These are phyloP conservation scores for Thereva nobilitata DNA, from an alignment of 2,888 invertebrate genomes.

Conservation along the genomic window DNA sequence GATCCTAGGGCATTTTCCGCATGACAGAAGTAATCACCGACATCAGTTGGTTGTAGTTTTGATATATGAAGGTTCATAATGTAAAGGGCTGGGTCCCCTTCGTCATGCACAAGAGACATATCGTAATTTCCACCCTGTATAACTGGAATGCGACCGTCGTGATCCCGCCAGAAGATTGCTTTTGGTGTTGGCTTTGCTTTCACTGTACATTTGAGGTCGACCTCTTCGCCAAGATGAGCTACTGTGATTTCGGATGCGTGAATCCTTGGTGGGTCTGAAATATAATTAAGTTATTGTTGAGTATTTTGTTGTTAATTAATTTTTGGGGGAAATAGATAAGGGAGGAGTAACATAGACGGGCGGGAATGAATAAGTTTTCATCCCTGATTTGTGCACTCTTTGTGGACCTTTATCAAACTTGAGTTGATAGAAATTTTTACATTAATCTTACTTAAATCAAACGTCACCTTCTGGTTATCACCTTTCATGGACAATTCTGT, in stretches of 20 bases:
- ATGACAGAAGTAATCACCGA: slow-evolving; percentile 82
- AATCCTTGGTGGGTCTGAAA: slow-evolving; percentile 73
- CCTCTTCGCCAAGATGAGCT: slow-evolving; percentile 75
- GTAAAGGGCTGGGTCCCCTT: slow-evolving; percentile 70
- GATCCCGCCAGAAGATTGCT: slow-evolving; percentile 81
- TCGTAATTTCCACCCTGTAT: slow-evolving; percentile 77
- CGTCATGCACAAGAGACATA: slow-evolving; percentile 64
- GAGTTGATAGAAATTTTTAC: neutral
- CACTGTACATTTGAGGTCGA: slow-evolving; percentile 76
- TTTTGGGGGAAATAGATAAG: too few species aligned
- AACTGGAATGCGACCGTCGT: slow-evolving; percentile 72
- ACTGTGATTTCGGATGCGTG: slow-evolving; percentile 78
- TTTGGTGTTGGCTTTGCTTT: slow-evolving; percentile 79
- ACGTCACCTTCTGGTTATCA: too few species aligned
- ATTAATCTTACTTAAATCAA: too few species aligned
- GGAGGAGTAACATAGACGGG: too few species aligned
- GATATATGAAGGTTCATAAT: slow-evolving; percentile 76
- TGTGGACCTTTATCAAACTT: neutral
- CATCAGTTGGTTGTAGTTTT: slow-evolving; percentile 71
- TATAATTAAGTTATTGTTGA: slow-evolving; percentile 35
- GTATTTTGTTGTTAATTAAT: too few species aligned
- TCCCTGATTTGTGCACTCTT: too few species aligned
- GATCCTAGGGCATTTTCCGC: slow-evolving; percentile 83
- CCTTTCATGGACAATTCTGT: too few species aligned
- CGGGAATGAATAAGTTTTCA: too few species aligned